These are phyloP conservation scores for Drosophila cardini DNA, from an alignment of 1,140 invertebrate genomes.

Conservation along the genomic window DNA sequence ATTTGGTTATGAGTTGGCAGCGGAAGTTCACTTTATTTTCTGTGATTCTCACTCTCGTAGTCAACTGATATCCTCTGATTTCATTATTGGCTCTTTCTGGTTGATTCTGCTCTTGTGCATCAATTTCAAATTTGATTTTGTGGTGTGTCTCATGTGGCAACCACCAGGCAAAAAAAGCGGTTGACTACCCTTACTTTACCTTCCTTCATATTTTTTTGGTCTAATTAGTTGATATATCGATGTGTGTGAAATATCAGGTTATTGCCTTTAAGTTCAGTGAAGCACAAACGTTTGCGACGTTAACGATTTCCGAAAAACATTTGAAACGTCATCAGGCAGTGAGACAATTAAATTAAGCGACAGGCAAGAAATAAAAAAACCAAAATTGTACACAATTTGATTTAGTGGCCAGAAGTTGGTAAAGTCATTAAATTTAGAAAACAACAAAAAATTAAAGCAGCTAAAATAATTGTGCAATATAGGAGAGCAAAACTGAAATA, in stretches of 20 bases:
- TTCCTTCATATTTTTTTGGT: slow-evolving; percentile 2
- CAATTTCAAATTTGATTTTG: slow-evolving; percentile 42
- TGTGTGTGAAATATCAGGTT: slow-evolving; percentile 12
- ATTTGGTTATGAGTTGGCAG: slow-evolving; percentile 27
- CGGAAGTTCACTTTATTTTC: slow-evolving; percentile 48
- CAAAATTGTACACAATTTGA: slow-evolving; percentile 67
- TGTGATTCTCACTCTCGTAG: neutral
- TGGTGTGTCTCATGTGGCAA: slow-evolving; percentile 7
- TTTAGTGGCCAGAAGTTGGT: slow-evolving; percentile 63
- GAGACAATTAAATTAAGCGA: slow-evolving; percentile 71
- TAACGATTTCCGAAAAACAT: slow-evolving; percentile 54
- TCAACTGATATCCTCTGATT: slow-evolving; percentile 29
- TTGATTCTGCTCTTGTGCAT: slow-evolving; percentile 19
- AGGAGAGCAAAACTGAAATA: slow-evolving; percentile 20
- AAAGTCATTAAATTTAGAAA: slow-evolving; percentile 78
- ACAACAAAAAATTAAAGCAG: slow-evolving; percentile 50
- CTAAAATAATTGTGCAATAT: slow-evolving; percentile 74
- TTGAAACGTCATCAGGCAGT: slow-evolving; percentile 41
- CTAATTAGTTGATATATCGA: slow-evolving; percentile 45
- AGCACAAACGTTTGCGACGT: slow-evolving; percentile 4
- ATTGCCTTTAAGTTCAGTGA: slow-evolving; percentile 6
- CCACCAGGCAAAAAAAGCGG: neutral
- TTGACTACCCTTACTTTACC: neutral
- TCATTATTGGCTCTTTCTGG: slow-evolving; percentile 23
- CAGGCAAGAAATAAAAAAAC: slow-evolving; percentile 41